Evolutionary conservation across 2,113 vertebrate genomes (phyloP).

Genomic region (Silurus meridionalis): DNA sequence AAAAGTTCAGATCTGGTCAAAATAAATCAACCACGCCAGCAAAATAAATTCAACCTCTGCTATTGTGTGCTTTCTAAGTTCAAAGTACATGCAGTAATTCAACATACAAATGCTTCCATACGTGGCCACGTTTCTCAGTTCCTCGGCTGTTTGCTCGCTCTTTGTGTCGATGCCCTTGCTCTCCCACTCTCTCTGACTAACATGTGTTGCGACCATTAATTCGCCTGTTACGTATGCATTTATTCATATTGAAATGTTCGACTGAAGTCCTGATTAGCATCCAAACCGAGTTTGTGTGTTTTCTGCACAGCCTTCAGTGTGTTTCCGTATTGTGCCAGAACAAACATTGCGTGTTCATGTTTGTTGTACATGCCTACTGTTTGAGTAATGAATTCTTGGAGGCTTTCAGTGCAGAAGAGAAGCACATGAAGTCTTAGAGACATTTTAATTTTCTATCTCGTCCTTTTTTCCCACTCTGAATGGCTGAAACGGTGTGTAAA

Average conservation of each 20-base stretch:
- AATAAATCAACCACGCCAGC: not conserved
- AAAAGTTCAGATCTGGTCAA: not conserved
- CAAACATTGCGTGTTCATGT: not conserved
- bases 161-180: not conserved
- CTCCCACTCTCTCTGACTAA: slow-evolving; percentile 21
- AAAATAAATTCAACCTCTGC: not conserved
- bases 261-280: slow-evolving; percentile 23
- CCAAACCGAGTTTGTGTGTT: slow-evolving; percentile 6
- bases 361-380: slow-evolving; percentile 15
- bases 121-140: not conserved
- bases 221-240: slow-evolving; percentile 24
- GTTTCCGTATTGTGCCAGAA: slow-evolving; percentile 12
- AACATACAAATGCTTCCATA: slow-evolving; percentile 6
- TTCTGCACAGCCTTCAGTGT: not conserved
- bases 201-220: slow-evolving; percentile 33
- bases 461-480: not conserved
- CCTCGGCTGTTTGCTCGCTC: not conserved
- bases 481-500: not conserved
- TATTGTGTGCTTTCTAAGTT: not conserved
- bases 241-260: slow-evolving; percentile 37
- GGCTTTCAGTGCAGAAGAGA: not conserved
- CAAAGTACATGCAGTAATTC: not conserved
- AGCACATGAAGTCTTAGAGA: not conserved
- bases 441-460: not conserved
- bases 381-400: slow-evolving; percentile 19